Evolutionary conservation across 1,140 invertebrate genomes (phyloP).

Genomic region (Diabrotica undecimpunctata): DNA sequence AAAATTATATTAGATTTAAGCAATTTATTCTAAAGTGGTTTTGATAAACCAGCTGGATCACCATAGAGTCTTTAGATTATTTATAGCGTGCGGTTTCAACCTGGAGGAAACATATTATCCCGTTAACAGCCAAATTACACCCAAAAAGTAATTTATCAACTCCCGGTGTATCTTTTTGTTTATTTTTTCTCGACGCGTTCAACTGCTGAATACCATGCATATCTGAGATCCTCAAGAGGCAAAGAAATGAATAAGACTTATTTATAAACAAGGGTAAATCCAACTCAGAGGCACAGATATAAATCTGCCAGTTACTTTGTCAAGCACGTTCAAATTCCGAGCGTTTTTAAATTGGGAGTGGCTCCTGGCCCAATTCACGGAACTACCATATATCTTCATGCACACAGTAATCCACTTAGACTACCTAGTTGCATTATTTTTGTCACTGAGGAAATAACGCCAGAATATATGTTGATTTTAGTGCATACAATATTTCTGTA

Average conservation of each 20-base stretch:
- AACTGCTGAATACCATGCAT: conserved; percentile 5
- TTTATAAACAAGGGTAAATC: conserved; percentile 15
- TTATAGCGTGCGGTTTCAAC: too few relatives aligned
- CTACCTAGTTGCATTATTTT: neutral
- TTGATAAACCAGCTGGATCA: too few relatives aligned
- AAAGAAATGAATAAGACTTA: conserved; percentile 11
- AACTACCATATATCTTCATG: neutral
- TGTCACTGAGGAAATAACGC: neutral
- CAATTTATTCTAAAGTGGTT: too few relatives aligned
- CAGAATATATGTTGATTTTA: too few relatives aligned
- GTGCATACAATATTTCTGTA: too few relatives aligned
- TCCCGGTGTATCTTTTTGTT: neutral
- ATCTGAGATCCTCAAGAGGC: neutral
- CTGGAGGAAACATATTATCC: neutral
- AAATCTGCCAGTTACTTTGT: conserved; percentile 13
- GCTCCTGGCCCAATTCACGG: neutral
- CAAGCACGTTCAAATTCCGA: conserved; percentile 9
- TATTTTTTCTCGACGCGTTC: neutral
- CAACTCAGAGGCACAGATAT: conserved; percentile 10
- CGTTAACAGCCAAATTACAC: neutral
- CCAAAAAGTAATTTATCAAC: neutral
- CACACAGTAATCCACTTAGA: too few relatives aligned
- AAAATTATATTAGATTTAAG: too few relatives aligned
- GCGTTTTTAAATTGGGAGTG: neutral
- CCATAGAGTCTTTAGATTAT: too few relatives aligned